phyloP scores from a whole-genome alignment of 2,113 vertebrate species.

The Nyctibius bracteatus region DNA sequence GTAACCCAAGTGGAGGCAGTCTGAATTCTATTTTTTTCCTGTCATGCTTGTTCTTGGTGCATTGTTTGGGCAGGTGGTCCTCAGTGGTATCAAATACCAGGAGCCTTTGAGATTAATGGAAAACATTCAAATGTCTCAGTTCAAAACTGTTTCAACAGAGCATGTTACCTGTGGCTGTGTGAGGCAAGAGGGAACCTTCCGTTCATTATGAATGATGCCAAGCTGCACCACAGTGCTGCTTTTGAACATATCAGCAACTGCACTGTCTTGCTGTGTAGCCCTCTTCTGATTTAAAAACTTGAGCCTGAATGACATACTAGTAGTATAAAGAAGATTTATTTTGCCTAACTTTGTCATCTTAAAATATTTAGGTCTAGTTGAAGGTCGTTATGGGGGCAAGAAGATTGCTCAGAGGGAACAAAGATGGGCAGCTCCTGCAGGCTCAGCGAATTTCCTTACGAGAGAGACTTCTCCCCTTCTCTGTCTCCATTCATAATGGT shows the following conservation, averaged over 20 bases:
- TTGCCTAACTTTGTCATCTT: background rate
- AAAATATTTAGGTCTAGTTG: background rate
- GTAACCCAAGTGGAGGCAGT: background rate
- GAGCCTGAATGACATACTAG: background rate
- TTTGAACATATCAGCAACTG: background rate
- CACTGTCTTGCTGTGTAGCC: background rate
- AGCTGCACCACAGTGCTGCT: background rate
- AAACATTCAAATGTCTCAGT: background rate
- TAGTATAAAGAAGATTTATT: background rate
- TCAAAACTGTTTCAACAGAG: background rate
- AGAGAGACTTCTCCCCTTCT: background rate
- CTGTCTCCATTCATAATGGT: background rate
- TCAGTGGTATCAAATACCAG: background rate
- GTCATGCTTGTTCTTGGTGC: background rate
- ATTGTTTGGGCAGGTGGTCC: background rate
- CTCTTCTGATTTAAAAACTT: background rate
- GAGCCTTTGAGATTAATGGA: background rate
- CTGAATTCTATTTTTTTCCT: background rate
- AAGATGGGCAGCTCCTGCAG: background rate
- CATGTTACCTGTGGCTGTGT: background rate
- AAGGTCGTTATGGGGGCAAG: background rate
- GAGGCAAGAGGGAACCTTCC: background rate
- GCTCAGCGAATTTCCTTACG: background rate
- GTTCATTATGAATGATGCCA: background rate
- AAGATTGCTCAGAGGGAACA: background rate